A percentile compares a stretch with the other conserved stretches of the same genome.
phyloP scores from a whole-genome alignment of 2,113 vertebrate species.

The Taxidea taxus region DNA sequence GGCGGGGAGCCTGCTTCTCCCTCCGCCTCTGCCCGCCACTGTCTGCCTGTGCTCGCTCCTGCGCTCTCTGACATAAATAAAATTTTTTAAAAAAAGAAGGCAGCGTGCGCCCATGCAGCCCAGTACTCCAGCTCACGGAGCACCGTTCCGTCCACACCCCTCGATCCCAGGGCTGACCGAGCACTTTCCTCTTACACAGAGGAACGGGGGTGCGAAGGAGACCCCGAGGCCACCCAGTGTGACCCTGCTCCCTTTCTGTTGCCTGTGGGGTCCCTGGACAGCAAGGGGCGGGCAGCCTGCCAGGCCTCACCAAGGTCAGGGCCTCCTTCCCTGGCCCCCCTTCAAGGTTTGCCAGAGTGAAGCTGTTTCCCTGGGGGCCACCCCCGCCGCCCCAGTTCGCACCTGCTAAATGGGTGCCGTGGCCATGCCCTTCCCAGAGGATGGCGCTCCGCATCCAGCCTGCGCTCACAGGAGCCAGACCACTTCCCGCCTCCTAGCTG shows the following conservation, averaged over 20 bases:
- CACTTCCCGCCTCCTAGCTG: fast-evolving
- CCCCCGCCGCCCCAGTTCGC: background rate
- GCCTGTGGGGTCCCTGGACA: background rate
- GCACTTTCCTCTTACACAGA: background rate
- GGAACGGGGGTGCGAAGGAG: background rate
- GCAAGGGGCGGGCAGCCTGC: background rate
- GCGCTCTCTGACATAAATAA: too few species aligned
- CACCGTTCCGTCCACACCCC: fast-evolving
- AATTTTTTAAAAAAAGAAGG: too few species aligned
- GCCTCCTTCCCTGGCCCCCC: background rate
- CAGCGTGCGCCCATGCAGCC: fast-evolving
- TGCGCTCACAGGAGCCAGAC: background rate
- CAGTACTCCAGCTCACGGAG: fast-evolving
- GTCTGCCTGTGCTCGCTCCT: too few species aligned
- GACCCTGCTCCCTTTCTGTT: background rate
- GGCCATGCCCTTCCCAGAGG: background rate
- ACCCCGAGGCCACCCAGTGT: background rate
- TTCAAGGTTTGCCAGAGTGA: background rate
- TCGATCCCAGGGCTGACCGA: fast-evolving
- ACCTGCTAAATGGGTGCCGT: fast-evolving
- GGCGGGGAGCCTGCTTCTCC: too few species aligned
- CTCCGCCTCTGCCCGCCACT: too few species aligned
- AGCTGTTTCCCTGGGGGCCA: background rate
- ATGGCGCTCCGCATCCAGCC: fast-evolving
- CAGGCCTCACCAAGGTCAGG: fast-evolving